Percentiles rank a stretch among this genome's conserved stretches.
These are phyloP conservation scores for Nephrotoma appendiculata DNA, from an alignment of 2,888 invertebrate species.

Conservation along the genomic window DNA sequence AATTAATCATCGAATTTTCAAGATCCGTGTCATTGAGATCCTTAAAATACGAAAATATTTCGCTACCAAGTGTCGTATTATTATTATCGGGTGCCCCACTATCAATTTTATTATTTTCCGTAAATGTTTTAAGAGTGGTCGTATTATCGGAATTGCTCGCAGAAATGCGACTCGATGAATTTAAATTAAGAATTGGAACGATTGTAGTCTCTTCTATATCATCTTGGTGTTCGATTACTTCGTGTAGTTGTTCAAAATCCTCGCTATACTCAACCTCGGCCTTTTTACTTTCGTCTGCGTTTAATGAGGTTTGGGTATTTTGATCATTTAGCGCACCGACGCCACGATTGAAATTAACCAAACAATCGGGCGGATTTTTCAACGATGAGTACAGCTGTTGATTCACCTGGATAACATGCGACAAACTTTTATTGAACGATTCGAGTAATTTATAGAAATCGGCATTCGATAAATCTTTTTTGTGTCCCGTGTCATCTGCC, in stretches of 20 bases:
- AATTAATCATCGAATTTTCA: slow-evolving; percentile 9
- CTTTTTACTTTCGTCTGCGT: not conserved
- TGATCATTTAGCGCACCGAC: not conserved
- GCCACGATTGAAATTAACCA: not conserved
- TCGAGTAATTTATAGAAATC: slow-evolving; percentile 20
- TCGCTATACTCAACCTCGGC: slow-evolving; percentile 1
- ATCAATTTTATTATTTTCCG: not conserved
- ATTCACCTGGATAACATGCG: slow-evolving; percentile 24
- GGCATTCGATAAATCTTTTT: not conserved
- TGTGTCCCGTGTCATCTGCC: not conserved
- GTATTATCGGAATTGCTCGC: not conserved
- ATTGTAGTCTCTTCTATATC: not conserved
- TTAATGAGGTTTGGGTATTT: not conserved
- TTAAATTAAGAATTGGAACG: not conserved
- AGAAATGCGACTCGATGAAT: not conserved
- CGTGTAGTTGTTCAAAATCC: slow-evolving; percentile 1
- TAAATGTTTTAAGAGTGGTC: not conserved
- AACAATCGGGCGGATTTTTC: not conserved
- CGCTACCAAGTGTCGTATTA: not conserved
- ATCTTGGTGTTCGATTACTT: not conserved
- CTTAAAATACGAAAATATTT: not conserved
- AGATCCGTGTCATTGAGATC: not conserved
- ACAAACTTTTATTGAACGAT: slow-evolving; percentile 24
- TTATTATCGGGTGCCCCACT: not conserved
- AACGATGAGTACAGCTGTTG: slow-evolving; percentile 18